A percentile compares a stretch with the other conserved stretches of the same genome.
Conservation (phyloP, 2,888 invertebrate genomes). For the Dasypogon diadema region DNA sequence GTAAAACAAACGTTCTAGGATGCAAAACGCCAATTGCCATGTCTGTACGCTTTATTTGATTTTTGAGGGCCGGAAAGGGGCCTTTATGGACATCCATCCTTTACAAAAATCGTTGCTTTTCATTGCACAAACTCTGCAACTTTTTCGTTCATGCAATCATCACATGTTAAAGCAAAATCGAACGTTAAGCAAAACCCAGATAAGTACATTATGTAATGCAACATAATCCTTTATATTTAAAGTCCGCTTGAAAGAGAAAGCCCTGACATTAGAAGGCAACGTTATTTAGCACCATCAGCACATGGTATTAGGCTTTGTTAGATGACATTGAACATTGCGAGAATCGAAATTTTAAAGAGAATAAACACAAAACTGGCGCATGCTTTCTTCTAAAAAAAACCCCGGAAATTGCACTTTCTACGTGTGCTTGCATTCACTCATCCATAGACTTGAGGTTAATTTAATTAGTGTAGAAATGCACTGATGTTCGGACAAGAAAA, state of each 20-base stretch:
- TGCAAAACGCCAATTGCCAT: too few species aligned
- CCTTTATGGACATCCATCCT: too few species aligned
- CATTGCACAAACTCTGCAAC: too few species aligned
- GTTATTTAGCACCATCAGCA: conserved; percentile 40
- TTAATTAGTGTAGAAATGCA: conserved; percentile 37
- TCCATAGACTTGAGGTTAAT: conserved; percentile 22
- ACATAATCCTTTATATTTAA: conserved; percentile 17
- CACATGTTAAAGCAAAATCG: neutral
- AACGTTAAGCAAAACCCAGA: neutral
- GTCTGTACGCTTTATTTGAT: too few species aligned
- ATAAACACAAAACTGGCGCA: conserved; percentile 14
- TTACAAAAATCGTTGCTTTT: neutral
- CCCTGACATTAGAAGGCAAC: conserved; percentile 32
- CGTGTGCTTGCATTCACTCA: neutral
- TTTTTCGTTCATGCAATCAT: too few species aligned
- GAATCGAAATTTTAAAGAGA: conserved; percentile 31
- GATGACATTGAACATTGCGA: conserved; percentile 41
- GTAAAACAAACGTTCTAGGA: too few species aligned
- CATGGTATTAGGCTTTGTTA: conserved; percentile 25
- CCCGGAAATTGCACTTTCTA: conserved; percentile 3
- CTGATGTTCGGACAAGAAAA: neutral
- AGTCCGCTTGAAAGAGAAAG: neutral
- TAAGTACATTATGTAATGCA: conserved; percentile 9
- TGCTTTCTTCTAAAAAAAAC: neutral
- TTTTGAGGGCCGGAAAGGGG: too few species aligned